Conservation (phyloP, 2,888 invertebrate genomes). For the Dolomedes plantarius region DNA sequence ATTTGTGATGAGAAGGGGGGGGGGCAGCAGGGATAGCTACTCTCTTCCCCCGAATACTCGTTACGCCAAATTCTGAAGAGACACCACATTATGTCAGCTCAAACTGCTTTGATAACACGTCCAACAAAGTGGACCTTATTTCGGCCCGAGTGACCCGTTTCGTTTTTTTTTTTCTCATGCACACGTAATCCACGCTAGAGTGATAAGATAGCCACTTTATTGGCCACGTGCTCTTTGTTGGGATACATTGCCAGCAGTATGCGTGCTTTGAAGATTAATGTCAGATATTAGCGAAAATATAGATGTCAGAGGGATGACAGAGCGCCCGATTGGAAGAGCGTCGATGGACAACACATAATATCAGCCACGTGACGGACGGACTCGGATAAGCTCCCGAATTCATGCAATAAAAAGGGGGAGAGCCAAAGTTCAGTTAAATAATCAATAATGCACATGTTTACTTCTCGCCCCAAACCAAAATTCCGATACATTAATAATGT, state of each 20-base stretch:
- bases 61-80: too few relatives aligned
- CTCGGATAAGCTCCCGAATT: too few relatives aligned
- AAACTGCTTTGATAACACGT: not conserved
- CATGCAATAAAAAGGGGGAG: too few relatives aligned
- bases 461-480: too few relatives aligned
- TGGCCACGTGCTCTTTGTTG: slow-evolving; percentile 2
- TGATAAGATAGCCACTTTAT: not conserved
- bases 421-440: too few relatives aligned
- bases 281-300: not conserved
- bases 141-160: not conserved
- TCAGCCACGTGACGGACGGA: too few relatives aligned
- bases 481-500: too few relatives aligned
- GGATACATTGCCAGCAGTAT: not conserved
- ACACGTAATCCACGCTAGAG: not conserved
- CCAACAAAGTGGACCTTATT: not conserved
- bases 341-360: not conserved
- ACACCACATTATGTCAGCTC: too few relatives aligned
- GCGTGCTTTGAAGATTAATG: not conserved
- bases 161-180: not conserved
- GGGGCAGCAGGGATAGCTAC: too few relatives aligned
- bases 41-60: too few relatives aligned
- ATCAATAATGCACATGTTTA: too few relatives aligned
- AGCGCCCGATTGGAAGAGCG: not conserved
- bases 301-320: not conserved
- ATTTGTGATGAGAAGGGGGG: too few relatives aligned